These are phyloP conservation scores for Mus spretus DNA, from an alignment of 2,797 vertebrate species.

Conservation along the genomic window DNA sequence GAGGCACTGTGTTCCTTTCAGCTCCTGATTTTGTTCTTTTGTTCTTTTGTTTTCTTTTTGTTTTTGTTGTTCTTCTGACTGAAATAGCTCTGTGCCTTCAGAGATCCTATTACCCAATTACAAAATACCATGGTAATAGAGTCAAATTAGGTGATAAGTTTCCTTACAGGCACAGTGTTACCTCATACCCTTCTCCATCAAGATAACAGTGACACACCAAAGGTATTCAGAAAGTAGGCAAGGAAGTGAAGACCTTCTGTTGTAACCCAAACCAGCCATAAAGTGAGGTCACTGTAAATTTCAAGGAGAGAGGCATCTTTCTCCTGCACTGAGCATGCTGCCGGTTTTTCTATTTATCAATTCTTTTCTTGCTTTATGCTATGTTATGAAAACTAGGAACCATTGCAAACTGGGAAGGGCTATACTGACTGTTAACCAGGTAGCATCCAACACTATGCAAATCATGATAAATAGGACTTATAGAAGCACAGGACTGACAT, in stretches of 20 bases:
- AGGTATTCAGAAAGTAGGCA: background rate
- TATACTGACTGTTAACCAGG: background rate
- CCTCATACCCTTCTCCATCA: background rate
- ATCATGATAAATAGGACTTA: conserved; percentile 13
- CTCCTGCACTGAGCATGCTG: background rate
- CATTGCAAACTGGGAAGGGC: background rate
- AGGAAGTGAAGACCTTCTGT: background rate
- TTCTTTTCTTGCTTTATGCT: background rate
- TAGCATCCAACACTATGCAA: background rate
- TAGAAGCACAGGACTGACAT: background rate
- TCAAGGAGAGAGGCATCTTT: background rate
- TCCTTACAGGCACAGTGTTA: background rate
- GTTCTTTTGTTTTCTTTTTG: too few relatives aligned
- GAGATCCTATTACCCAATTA: background rate
- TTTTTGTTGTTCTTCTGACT: background rate
- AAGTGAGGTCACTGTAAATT: background rate
- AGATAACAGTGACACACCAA: background rate
- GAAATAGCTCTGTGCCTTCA: background rate
- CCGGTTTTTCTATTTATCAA: background rate
- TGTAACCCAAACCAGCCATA: background rate
- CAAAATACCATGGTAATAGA: background rate
- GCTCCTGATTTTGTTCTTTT: background rate
- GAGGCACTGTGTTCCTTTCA: background rate
- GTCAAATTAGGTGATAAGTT: background rate
- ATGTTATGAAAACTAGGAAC: background rate